These are phyloP conservation scores for Catagonus wagneri DNA, from an alignment of 2,113 vertebrate species.

Conservation along the genomic window DNA sequence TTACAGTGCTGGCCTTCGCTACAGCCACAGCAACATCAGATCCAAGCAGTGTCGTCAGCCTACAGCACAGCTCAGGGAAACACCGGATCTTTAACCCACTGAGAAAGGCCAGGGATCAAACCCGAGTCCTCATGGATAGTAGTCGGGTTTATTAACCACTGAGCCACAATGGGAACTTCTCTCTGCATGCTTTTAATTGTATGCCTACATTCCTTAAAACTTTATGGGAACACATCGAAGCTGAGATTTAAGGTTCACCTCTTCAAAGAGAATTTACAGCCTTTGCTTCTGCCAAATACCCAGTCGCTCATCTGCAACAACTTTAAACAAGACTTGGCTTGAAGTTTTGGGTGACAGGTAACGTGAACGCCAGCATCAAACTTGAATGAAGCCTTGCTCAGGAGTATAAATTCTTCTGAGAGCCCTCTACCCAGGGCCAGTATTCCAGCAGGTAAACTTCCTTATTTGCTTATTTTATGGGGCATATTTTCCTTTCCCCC, in stretches of 20 bases:
- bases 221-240: neutral
- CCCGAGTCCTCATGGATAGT: too few species aligned
- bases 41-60: too few species aligned
- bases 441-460: neutral
- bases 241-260: neutral
- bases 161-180: too few species aligned
- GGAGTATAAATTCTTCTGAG: neutral
- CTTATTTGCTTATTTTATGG: neutral
- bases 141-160: too few species aligned
- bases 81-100: too few species aligned
- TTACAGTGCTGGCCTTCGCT: too few species aligned
- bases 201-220: neutral
- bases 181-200: neutral
- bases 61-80: too few species aligned
- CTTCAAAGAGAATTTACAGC: neutral
- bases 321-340: neutral
- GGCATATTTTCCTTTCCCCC: neutral
- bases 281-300: neutral
- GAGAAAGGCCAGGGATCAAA: too few species aligned
- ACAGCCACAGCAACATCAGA: too few species aligned
- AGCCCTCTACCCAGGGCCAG: neutral
- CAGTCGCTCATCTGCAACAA: neutral
- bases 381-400: neutral
- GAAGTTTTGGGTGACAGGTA: neutral
- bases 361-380: neutral